Evolutionary conservation across 2,797 vertebrate species (phyloP), one percentile per base, ranked within the genome.

Genomic region (Sebastes melanostomus): DNA sequence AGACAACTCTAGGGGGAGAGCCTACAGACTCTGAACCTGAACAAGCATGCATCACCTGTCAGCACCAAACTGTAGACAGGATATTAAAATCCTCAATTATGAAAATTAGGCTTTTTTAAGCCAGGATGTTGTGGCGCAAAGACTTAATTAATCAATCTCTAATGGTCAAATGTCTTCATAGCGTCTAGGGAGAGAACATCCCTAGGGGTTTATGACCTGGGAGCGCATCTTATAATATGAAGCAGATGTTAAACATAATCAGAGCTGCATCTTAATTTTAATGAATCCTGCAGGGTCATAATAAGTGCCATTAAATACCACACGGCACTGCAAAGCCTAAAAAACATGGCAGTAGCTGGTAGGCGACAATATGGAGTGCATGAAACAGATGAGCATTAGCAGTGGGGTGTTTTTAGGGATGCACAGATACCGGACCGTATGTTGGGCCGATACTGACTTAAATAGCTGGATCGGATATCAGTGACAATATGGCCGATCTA

Each of bases 231-330:
- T 79, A 79, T 90, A 89, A 88, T 87, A 83, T 68, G 86, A 89
- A 91, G 76, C 90, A 94, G 92, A 90, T 90, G 85, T 89, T 88
- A 56, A 86, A 86, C 86, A 88, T 90, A 87, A 90, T 90, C 87
- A 81, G 72, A 90, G 82, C 70, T 83, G 89, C 87, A 90, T 91
- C 88, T 90, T 89, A 85, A 90, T 89, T 92, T 91, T 87, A 87
- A 88, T 88, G 77, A 90, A 87, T 86, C 84, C 80, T 85, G 71
- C 86, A 80, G 81, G 86, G 82, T 88, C 72, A 36, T 87, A 75
- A 82, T 81, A 74, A 82, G 61, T 85, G 63, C 52, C 66, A 78
- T 86, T 87, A 84, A 87, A 86, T 75, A 89, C 66, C 66, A 75
- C 63, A 72, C 20, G 9, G 46, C 62, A 67, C 42, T 32, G 38